phyloP scores from a whole-genome alignment of 1,140 invertebrate species.

The Phortica variegata region DNA sequence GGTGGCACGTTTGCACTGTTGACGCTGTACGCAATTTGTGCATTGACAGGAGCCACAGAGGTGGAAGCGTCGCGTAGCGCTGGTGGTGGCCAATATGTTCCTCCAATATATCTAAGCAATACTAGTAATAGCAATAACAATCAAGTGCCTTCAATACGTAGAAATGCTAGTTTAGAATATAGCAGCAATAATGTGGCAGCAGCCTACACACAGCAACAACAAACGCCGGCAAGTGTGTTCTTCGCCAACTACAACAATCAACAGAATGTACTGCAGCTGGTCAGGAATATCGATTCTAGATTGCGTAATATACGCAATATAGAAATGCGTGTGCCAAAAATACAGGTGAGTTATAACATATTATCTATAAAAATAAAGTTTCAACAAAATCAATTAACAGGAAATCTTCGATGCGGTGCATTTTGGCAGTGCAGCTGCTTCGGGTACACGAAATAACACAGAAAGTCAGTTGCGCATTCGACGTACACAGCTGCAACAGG shows the following conservation, averaged over 20 bases:
- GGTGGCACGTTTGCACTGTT: too few species aligned
- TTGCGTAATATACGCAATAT: slow-evolving; percentile 58
- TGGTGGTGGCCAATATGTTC: slow-evolving; percentile 23
- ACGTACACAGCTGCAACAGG: slow-evolving; percentile 34
- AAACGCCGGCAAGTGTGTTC: slow-evolving; percentile 40
- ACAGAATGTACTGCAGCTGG: slow-evolving; percentile 46
- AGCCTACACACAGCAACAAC: slow-evolving; percentile 35
- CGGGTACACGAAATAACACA: slow-evolving; percentile 7
- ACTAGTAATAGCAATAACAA: slow-evolving; percentile 33
- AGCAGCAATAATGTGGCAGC: slow-evolving; percentile 7
- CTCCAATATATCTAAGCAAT: slow-evolving; percentile 24
- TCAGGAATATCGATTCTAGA: slow-evolving; percentile 41
- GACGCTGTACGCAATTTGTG: too few species aligned
- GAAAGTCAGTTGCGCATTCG: background rate
- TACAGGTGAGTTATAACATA: slow-evolving; percentile 58
- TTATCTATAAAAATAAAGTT: slow-evolving; percentile 1
- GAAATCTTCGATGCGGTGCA: slow-evolving; percentile 59
- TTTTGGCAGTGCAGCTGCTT: slow-evolving; percentile 26
- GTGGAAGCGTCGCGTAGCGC: too few species aligned
- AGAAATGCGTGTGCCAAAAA: slow-evolving; percentile 62
- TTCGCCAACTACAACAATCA: slow-evolving; percentile 42
- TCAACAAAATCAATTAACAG: slow-evolving; percentile 25
- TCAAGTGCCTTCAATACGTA: slow-evolving; percentile 41
- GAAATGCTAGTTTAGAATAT: too few species aligned
- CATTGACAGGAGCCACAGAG: too few species aligned